Evolutionary conservation across 2,113 vertebrate species (phyloP).

Genomic region (Callaeas wilsoni): DNA sequence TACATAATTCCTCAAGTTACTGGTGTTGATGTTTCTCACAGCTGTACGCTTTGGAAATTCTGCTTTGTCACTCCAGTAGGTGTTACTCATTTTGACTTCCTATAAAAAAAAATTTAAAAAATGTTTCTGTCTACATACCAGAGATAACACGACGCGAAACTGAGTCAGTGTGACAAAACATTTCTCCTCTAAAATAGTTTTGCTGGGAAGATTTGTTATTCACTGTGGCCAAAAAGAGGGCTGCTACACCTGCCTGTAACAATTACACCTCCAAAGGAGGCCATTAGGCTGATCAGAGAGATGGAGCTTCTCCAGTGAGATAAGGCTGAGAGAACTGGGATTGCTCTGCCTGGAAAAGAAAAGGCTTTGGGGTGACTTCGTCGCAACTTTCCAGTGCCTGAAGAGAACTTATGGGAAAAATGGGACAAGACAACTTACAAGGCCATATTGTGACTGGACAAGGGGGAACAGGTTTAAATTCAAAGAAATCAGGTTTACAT

Average conservation of each 20-base stretch:
- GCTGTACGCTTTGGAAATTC: not conserved
- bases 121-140: not conserved
- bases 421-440: not conserved
- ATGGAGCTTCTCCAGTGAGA: no score
- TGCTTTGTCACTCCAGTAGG: not conserved
- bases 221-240: rapidly evolving
- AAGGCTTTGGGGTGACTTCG: rapidly evolving
- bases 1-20: not conserved
- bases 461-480: not conserved
- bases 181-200: not conserved
- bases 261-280: not conserved
- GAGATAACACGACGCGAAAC: rapidly evolving
- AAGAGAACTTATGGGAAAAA: not conserved
- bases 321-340: rapidly evolving
- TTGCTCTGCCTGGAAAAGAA: not conserved
- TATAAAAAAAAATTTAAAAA: not conserved
- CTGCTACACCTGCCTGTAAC: not conserved
- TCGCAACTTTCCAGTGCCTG: not conserved
- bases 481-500: not conserved
- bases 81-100: not conserved
- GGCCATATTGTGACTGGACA: not conserved
- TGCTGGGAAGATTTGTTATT: not conserved
- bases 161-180: not conserved
- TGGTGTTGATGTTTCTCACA: not conserved
- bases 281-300: not conserved